These are phyloP conservation scores for Drosophila ohnishii DNA, from an alignment of 1,140 invertebrate species.

Conservation along the genomic window DNA sequence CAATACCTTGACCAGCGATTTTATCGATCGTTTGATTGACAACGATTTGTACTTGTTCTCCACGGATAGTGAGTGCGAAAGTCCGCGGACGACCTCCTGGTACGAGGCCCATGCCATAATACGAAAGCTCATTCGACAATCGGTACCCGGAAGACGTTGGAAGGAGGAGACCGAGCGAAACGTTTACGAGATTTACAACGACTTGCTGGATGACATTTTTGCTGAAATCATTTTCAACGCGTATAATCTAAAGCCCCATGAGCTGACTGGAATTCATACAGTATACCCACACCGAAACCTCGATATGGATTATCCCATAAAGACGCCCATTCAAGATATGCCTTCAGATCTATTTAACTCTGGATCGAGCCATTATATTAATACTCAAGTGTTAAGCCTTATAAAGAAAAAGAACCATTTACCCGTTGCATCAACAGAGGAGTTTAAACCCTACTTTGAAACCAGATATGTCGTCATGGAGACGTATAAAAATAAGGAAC, in stretches of 20 bases:
- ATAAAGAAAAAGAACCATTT: not conserved
- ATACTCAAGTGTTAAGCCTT: not conserved
- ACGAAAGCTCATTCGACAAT: conserved; percentile 63
- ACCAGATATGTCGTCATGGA: conserved; percentile 1
- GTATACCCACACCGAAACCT: not conserved
- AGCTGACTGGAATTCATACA: not conserved
- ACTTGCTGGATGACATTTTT: conserved; percentile 60
- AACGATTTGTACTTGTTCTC: conserved; percentile 69
- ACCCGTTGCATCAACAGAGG: rapidly evolving
- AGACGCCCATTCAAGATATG: not conserved
- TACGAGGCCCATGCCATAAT: conserved; percentile 60
- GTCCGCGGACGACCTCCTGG: conserved; percentile 1
- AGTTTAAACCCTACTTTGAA: not conserved
- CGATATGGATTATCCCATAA: not conserved
- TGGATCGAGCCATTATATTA: not conserved
- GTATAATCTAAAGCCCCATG: not conserved
- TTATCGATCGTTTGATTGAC: conserved; percentile 71
- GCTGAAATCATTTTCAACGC: conserved; percentile 12
- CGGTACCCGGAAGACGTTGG: conserved; percentile 72
- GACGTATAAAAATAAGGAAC: no score
- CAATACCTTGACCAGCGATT: conserved; percentile 41
- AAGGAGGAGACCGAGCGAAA: conserved; percentile 57
- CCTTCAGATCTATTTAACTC: no score
- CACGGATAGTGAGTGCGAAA: conserved; percentile 60
- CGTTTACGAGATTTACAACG: conserved; percentile 44